These are phyloP conservation scores for Pogonomyrmex californicus DNA, from an alignment of 1,140 invertebrate species.

Conservation along the genomic window DNA sequence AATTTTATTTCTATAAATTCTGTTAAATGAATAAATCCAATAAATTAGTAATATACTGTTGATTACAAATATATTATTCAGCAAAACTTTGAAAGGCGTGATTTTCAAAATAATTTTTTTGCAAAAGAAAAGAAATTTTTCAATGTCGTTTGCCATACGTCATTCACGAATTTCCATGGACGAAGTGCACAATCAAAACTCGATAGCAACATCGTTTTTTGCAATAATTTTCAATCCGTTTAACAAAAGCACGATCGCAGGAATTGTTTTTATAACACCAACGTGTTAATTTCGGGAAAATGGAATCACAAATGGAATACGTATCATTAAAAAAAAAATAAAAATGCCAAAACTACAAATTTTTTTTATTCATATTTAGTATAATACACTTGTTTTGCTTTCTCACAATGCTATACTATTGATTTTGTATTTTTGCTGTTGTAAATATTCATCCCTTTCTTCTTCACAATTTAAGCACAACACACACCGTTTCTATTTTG, in stretches of 20 bases:
- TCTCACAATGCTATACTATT: slow-evolving; percentile 27
- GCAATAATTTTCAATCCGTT: background rate
- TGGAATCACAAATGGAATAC: background rate
- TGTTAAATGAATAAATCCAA: background rate
- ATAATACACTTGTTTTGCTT: slow-evolving; percentile 17
- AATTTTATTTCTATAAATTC: background rate
- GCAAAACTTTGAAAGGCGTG: background rate
- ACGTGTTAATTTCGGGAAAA: slow-evolving; percentile 7
- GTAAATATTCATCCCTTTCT: slow-evolving; percentile 15
- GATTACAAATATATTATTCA: background rate
- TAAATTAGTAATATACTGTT: background rate
- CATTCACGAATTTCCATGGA: slow-evolving; percentile 12
- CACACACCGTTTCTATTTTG: slow-evolving; percentile 25
- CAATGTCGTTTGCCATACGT: slow-evolving; percentile 54
- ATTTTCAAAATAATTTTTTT: background rate
- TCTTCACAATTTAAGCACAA: slow-evolving; percentile 35
- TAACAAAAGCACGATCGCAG: slow-evolving; percentile 31
- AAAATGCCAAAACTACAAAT: background rate
- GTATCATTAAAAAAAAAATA: background rate
- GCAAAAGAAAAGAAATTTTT: background rate
- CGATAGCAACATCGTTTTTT: background rate
- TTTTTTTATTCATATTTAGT: slow-evolving; percentile 16
- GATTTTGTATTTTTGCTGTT: slow-evolving; percentile 34
- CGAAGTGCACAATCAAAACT: background rate
- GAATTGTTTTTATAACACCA: background rate